phyloP scores from a whole-genome alignment of 2,888 invertebrate genomes.

The Brenthis daphne region DNA sequence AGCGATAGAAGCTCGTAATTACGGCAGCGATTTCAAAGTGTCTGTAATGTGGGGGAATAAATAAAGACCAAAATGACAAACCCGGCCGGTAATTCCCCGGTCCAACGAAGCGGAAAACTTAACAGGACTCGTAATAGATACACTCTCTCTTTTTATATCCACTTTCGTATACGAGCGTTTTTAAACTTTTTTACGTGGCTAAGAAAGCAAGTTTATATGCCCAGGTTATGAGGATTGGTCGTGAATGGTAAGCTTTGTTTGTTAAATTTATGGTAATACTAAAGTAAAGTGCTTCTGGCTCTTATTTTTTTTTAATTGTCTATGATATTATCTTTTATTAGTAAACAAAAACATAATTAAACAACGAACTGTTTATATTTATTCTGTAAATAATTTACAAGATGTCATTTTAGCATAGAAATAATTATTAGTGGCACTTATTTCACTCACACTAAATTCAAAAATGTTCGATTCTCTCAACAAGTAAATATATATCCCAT shows the following conservation, averaged over 20 bases:
- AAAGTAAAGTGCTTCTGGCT: too few relatives aligned
- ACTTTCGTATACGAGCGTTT: slow-evolving; percentile 28
- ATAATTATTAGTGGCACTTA: too few relatives aligned
- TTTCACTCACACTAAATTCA: too few relatives aligned
- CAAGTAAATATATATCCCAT: too few relatives aligned
- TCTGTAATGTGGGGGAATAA: slow-evolving; percentile 43
- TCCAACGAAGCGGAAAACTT: slow-evolving; percentile 56
- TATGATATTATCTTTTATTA: too few relatives aligned
- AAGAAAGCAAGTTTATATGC: slow-evolving; percentile 2
- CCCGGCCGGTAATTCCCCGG: slow-evolving; percentile 52
- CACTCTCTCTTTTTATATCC: slow-evolving; percentile 32
- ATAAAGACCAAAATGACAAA: slow-evolving; percentile 41
- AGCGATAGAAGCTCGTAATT: slow-evolving; percentile 31
- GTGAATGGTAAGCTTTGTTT: not conserved
- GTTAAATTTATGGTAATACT: too few relatives aligned
- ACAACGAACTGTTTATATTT: too few relatives aligned
- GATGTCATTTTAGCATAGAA: too few relatives aligned
- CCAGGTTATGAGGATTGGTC: slow-evolving; percentile 2
- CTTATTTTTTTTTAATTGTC: too few relatives aligned
- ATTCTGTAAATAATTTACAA: too few relatives aligned
- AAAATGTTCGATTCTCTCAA: too few relatives aligned
- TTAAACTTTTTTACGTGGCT: slow-evolving; percentile 24
- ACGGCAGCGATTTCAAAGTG: slow-evolving; percentile 34
- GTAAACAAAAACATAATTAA: too few relatives aligned
- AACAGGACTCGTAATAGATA: slow-evolving; percentile 43